Evolutionary conservation across 2,888 invertebrate species (phyloP), one percentile per base, ranked within the genome.

Genomic region (Calliphora vomitoria): DNA sequence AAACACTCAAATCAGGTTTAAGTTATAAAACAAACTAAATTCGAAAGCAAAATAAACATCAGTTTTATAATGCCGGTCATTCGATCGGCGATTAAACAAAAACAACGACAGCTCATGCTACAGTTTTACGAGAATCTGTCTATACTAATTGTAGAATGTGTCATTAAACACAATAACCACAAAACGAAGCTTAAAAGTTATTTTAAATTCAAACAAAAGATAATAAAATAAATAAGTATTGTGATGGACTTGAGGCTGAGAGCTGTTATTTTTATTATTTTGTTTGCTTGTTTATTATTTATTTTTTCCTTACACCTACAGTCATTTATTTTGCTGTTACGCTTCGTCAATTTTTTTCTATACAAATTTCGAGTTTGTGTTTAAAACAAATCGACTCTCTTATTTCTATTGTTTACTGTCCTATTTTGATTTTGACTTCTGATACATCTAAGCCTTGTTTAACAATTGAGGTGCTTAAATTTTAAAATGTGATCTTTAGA

Each of bases 21-120:
- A 79, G 86, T 88, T 87, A 89, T 66, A 89, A 91, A 90, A 60
- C 89, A 85, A 90, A 92, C 92, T 92, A 90, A 92, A 89, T 90
- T 88, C 86, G 72, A 89, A 88, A 86, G 86, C 74, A 87, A 66
- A 86, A 87, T 88, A 89, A 89, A 89, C 89, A 90, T 90, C 89
- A 90, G 86, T 89, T 92, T 92, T 92, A 92, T 92, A 92, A 71
- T 53, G 31, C 66, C 66, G 72, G 72, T 44, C 78, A 72, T 47
- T 58, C 64, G 18, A 81, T 72, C 62, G 60, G 31, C 15, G 60
- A 35, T 13, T 31, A 66, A 41, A 44, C 35, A 71, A 62, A 41
- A 64, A 35, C 35, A 50, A 6, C 76, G 50, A 76, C 53, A 50
- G 64, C 68, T 78, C 55, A 41, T 6, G 35, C 18, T n/a, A 68